Base-by-base conservation (phyloP, 2,797 vertebrate genomes). In the Mormyrops attenuatus region DNA sequence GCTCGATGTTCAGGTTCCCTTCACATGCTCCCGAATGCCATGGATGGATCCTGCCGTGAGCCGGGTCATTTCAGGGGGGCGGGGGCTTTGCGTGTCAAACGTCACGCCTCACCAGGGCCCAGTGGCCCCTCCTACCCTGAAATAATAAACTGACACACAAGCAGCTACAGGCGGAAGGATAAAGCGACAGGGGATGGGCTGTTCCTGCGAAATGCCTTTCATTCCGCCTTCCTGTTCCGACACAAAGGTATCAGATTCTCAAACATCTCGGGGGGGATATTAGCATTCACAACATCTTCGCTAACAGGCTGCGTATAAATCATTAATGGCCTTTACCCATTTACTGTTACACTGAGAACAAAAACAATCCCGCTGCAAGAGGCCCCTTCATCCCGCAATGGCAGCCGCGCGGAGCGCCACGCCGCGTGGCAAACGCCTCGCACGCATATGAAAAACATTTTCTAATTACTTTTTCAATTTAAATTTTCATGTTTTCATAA, bases 201-300 rank as follows among this genome's bases (percentile, higher is more conserved):
- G 93, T 92, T 88, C 90, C 90, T 93, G 92, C 44, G 49, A 93
- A 93, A 92, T 34, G 49, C 90, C 77, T 93, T 92, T 90, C 92
- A 77, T 90, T 91, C 92, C 91, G 90, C 92, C 92, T 90, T 89
- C 92, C 92, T 91, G 94, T 94, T 95, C 93, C 94, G 93, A 94
- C 94, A 94, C 94, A 93, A 90, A 92, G 92, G 93, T 92, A 95
- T 94, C 95, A 95, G 50, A 88, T 93, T 91, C 94, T 95, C 94
- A 95, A 95, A 95, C 94, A 94, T 93, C 38, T 86, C 90, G 77
- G 15, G 92, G 89, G 93, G 93, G 93, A 94, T 93, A 94, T 96
- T 94, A 95, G 94, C 91, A 95, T 93, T 93, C 92, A 91, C 91
- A 89, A 91, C 89, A 91, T 93, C 92, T 92, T 93, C 90, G 92